Base-by-base conservation (phyloP, 2,888 invertebrate genomes). In the Drosophila silvestris region DNA sequence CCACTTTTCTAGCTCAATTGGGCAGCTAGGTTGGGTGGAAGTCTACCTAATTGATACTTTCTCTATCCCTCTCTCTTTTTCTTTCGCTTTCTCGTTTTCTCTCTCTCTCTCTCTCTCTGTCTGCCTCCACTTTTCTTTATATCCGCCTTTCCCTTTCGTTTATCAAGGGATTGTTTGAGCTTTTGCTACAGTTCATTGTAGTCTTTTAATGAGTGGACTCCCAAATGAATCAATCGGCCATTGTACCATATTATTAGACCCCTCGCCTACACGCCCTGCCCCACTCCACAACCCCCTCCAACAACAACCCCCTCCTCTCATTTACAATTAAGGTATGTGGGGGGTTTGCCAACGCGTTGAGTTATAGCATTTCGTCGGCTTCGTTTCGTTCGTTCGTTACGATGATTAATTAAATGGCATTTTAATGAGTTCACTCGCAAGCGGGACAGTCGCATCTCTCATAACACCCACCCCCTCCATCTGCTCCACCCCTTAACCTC, bases 381-480 rank as follows among this genome's bases (percentile, higher is more conserved):
- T 77, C 82, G 57, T 65, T 73, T 35, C 53, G 28, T 50, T 64
- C 58, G 41, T 41, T 65, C 71, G 59, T 54, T 74, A 62, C 71
- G 79, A 85, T 91, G 91, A 92, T 91, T 91, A 91, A 91, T 91
- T 92, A 92, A 91, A 91, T 90, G 91, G 89, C 82, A 91, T 91
- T 91, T 91, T 92, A 91, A 91, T 92, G 92, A 91, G 91, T 89
- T 80, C 87, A 82, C 81, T 81, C 70, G 78, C 78, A 57, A 67
- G 62, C 66, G 66, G 50, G 54, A 52, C 79, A 53, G 51, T 41
- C 57, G 56, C 56, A 30, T 57, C 51, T 5, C 56, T 37, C 32
- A 47, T 26, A 47, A 47, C 9, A 26, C 50, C 16, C 39, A 16
- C 30, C 33, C 41, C 32, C 56, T 4, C 32, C 10, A 19, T 14